These are phyloP conservation scores for Saxidomus purpurata DNA, from an alignment of 1,140 invertebrate species.

Conservation along the genomic window DNA sequence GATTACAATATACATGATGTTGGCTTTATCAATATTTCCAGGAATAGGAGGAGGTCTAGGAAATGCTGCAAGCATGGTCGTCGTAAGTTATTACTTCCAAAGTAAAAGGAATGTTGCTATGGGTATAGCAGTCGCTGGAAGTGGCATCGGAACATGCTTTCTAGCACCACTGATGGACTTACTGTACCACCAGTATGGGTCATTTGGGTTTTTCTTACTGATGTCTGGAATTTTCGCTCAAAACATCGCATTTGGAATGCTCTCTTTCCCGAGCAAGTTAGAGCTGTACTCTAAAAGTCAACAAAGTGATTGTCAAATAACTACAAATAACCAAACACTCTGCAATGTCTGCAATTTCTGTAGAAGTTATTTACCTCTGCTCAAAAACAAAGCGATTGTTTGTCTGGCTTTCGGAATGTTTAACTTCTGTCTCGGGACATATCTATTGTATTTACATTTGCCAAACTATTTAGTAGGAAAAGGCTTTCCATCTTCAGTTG, in stretches of 20 bases:
- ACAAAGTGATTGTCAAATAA: neutral
- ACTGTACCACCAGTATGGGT: conserved; percentile 11
- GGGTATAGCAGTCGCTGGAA: conserved; percentile 32
- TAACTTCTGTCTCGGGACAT: conserved; percentile 31
- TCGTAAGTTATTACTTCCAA: conserved; percentile 51
- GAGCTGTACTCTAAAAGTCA: conserved; percentile 28
- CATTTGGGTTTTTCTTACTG: conserved; percentile 37
- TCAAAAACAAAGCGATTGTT: conserved; percentile 20
- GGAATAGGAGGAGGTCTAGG: conserved; percentile 37
- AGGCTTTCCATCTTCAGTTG: conserved; percentile 5
- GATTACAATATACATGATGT: too few species aligned
- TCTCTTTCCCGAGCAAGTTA: conserved; percentile 13
- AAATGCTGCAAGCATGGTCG: conserved; percentile 47
- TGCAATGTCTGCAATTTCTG: neutral
- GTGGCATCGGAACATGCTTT: conserved; percentile 30
- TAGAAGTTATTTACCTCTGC: neutral
- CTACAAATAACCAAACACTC: too few species aligned
- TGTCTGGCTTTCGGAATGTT: conserved; percentile 36
- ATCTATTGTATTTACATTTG: conserved; percentile 37
- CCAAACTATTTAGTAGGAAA: conserved; percentile 3
- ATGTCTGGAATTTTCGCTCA: conserved; percentile 37
- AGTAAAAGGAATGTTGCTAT: conserved; percentile 29
- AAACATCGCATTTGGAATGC: conserved; percentile 25
- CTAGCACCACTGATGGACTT: conserved; percentile 4
- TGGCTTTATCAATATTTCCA: conserved; percentile 4